Evolutionary conservation across 2,797 vertebrate species (phyloP).

Genomic region (Neomorphus geoffroyi): DNA sequence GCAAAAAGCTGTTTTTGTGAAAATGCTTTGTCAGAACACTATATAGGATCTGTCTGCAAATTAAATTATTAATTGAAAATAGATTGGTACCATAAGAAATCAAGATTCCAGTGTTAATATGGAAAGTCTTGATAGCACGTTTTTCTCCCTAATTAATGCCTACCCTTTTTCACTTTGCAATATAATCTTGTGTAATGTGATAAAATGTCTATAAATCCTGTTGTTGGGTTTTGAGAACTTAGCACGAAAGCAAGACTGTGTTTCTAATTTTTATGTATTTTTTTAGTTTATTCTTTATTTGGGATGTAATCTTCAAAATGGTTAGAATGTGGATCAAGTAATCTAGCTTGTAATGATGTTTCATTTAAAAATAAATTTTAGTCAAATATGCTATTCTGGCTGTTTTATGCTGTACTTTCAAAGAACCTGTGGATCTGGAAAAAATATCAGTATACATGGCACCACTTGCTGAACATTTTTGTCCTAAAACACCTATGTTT

Average conservation of each 20-base stretch:
- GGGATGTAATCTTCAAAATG: background rate
- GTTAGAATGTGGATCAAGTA: background rate
- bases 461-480: conserved; percentile 26
- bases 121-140: accelerated
- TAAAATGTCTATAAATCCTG: background rate
- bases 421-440: background rate
- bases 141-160: background rate
- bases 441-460: background rate
- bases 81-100: conserved; percentile 30
- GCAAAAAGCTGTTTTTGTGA: conserved; percentile 7
- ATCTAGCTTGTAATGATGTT: background rate
- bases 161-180: background rate
- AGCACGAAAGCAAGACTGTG: background rate
- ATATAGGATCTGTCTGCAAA: background rate
- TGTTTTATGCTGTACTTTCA: conserved; percentile 5
- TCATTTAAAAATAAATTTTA: background rate
- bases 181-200: background rate
- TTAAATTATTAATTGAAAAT: conserved; percentile 52
- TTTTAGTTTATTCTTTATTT: background rate
- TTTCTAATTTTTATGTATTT: background rate
- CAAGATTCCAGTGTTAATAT: conserved; percentile 48
- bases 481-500: conserved; percentile 49
- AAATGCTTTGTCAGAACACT: background rate
- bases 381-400: background rate
- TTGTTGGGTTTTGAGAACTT: background rate